These are phyloP conservation scores for Pseudois nayaur DNA, from an alignment of 2,113 vertebrate species.

Conservation along the genomic window DNA sequence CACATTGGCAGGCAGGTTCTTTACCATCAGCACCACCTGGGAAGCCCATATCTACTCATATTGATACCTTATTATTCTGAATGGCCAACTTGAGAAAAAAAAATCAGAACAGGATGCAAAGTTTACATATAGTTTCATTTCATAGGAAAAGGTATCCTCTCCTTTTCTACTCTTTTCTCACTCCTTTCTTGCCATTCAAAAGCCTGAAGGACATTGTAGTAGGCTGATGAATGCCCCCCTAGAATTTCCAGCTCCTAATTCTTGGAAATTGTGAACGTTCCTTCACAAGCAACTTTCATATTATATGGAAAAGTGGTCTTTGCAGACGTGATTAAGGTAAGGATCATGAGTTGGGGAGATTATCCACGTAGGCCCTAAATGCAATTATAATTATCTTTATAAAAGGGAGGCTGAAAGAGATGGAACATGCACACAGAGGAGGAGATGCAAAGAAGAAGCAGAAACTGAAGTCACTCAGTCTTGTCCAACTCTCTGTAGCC, in stretches of 20 bases:
- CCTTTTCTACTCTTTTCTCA: neutral
- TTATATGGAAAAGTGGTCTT: neutral
- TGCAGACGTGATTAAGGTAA: neutral
- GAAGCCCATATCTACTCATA: neutral
- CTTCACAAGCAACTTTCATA: neutral
- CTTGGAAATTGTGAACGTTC: neutral
- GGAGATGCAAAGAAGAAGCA: neutral
- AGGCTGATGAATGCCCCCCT: neutral
- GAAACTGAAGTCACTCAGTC: neutral
- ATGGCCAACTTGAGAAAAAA: neutral
- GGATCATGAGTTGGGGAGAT: neutral
- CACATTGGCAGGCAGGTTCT: neutral
- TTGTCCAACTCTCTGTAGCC: neutral
- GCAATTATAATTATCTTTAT: neutral
- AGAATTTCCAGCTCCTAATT: neutral
- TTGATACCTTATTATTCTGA: neutral
- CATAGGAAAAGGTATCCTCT: neutral
- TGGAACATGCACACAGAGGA: neutral
- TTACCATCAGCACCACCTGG: neutral
- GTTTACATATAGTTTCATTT: slow-evolving; percentile 7
- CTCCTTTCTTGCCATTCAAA: neutral
- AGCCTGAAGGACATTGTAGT: neutral
- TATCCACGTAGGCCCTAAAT: neutral
- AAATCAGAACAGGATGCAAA: neutral
- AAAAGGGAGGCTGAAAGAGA: neutral